These are phyloP conservation scores for Sanderia malayensis DNA, from an alignment of 30 jellyfish, hydroid and myxozoan species.

Conservation along the genomic window DNA sequence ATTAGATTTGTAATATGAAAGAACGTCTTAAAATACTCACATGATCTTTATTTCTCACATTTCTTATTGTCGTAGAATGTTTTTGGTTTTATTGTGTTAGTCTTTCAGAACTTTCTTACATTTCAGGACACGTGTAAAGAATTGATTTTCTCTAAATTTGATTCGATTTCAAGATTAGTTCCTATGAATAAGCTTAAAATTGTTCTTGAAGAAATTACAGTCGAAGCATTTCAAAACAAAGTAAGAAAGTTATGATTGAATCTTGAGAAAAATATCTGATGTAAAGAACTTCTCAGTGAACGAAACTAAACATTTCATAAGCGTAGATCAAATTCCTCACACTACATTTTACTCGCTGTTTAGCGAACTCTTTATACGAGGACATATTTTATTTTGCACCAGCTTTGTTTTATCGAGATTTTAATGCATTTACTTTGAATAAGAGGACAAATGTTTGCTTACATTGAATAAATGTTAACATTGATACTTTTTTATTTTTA, in stretches of 20 bases:
- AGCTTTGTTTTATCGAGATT: background rate
- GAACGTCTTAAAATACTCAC: background rate
- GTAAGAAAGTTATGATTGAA: background rate
- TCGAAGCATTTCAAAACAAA: conserved; percentile 10
- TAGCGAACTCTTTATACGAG: background rate
- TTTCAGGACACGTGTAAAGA: background rate
- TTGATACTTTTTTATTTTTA: too few relatives aligned
- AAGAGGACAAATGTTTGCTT: background rate
- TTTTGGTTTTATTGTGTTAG: background rate
- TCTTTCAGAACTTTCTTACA: background rate
- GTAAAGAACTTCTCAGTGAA: background rate
- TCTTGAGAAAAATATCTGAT: background rate
- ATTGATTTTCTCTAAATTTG: background rate
- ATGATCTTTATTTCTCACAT: background rate
- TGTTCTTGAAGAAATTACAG: conserved; percentile 23
- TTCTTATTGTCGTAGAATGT: background rate
- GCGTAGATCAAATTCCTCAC: background rate
- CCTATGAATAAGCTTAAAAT: conserved; percentile 37
- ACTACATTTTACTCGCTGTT: background rate
- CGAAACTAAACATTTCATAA: background rate
- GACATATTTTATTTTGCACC: too few relatives aligned
- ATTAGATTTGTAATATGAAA: background rate
- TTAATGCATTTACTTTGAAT: too few relatives aligned
- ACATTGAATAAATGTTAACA: too few relatives aligned
- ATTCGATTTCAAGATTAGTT: background rate